These are phyloP conservation scores for Microcebus jonahi DNA, from an alignment of 2,113 vertebrate genomes.

Conservation along the genomic window DNA sequence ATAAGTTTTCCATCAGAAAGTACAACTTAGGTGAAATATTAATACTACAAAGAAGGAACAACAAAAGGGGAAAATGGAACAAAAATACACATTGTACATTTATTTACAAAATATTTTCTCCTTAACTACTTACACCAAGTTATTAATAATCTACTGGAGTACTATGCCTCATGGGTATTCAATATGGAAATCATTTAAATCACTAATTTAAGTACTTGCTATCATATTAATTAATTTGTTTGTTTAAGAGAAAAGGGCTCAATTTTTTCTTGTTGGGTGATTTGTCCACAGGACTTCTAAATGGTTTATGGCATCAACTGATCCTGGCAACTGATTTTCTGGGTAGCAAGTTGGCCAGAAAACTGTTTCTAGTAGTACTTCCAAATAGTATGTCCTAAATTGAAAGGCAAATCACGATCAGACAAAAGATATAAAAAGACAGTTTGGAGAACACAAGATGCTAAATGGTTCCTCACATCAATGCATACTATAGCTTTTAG, in stretches of 20 bases:
- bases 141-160: neutral
- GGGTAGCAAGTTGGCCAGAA: too few relatives aligned
- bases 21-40: constrained; percentile 6
- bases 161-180: neutral
- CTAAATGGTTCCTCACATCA: neutral
- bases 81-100: neutral
- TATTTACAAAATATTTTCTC: neutral
- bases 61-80: neutral
- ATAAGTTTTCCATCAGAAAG: neutral
- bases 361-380: neutral
- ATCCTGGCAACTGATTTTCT: neutral
- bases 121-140: neutral
- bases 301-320: neutral
- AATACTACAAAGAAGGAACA: neutral
- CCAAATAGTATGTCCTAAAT: neutral
- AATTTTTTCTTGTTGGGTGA: neutral
- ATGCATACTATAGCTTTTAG: neutral
- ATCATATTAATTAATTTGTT: neutral
- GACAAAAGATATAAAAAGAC: neutral
- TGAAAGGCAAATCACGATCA: neutral
- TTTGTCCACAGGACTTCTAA: neutral
- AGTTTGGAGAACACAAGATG: neutral
- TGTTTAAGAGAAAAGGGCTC: neutral
- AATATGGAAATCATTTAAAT: neutral
- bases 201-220: neutral